These are phyloP conservation scores for Hydrotaea cyrtoneurina DNA, from an alignment of 2,888 invertebrate species.

Conservation along the genomic window DNA sequence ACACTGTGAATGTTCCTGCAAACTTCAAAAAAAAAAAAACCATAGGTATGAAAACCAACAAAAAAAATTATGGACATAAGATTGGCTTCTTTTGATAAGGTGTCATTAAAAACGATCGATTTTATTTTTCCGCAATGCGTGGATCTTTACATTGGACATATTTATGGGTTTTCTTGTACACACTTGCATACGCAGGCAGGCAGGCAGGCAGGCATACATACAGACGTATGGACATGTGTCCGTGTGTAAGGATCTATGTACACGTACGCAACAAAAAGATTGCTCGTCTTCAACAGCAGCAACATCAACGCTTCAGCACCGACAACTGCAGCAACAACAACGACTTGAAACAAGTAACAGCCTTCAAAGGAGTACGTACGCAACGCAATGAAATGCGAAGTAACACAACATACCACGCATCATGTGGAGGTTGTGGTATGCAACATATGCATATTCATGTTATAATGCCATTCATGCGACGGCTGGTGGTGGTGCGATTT, in stretches of 20 bases:
- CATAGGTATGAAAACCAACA: neutral
- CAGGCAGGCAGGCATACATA: constrained; percentile 43
- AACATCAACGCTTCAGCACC: no score
- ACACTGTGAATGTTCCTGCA: neutral
- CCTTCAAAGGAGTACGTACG: neutral
- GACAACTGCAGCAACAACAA: neutral
- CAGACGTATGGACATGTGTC: neutral
- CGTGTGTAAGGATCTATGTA: constrained; percentile 7
- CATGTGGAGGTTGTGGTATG: constrained; percentile 59
- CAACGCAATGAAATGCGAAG: constrained; percentile 5
- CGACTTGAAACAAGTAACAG: neutral
- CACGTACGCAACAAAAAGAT: constrained; percentile 33
- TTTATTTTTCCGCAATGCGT: constrained; percentile 71
- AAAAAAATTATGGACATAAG: constrained; percentile 73
- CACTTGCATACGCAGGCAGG: neutral
- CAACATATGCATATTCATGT: constrained; percentile 67
- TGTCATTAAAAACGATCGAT: constrained; percentile 75
- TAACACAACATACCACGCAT: constrained; percentile 55
- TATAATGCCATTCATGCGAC: constrained; percentile 39
- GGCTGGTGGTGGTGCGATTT: constrained; percentile 1
- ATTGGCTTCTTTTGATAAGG: constrained; percentile 74
- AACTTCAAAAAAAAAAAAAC: constrained; percentile 35
- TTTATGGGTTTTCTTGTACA: constrained; percentile 71
- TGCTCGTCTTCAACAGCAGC: constrained; percentile 47
- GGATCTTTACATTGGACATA: constrained; percentile 70